Base-by-base conservation (phyloP, 2,888 invertebrate species). In the Antheraea assamensis region DNA sequence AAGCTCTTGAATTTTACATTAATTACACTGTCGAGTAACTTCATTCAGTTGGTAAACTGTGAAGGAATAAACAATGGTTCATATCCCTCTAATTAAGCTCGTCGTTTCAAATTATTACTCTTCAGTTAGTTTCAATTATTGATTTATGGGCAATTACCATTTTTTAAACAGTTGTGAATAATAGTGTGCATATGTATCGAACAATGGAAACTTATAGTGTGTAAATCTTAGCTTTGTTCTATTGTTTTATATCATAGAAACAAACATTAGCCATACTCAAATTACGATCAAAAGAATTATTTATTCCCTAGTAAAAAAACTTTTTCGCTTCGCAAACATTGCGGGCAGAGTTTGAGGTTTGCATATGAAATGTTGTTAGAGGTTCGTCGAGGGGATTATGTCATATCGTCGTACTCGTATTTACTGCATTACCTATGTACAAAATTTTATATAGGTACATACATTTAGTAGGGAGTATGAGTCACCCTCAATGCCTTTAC, bases 321-420 rank as follows among this genome's bases (percentile, higher is more conserved):
- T 88, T 88, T 85, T 83, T 77, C 81, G 82, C 83, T 85, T 84
- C 83, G 83, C 85, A 88, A 88, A 88, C 86, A 87, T 76, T 83
- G 78, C 78, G 79, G 82, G 77, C 79, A 76, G 82, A 83, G 82
- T 85, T 88, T 82, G 82, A 82, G 82, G 84, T 87, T 89, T 88
- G 89, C 87, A 88, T 88, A 86, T 86, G 83, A 87, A 89, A 88
- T 88, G 84, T 82, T 86, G 85, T 87, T 87, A 87, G 84, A 81
- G 76, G 83, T 78, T 75, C 78, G 75, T 71, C 76, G 79, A 76
- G 78, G 82, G 86, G 87, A 86, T 86, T 85, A 84, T 80, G 81
- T 80, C 79, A 81, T 80, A 81, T 78, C 77, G 74, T 73, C 76
- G 77, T 75, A 80, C 71, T 72, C 47, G 73, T 74, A 73, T 75